Evolutionary conservation across 2,888 invertebrate species (phyloP).

Genomic region (Actias luna): DNA sequence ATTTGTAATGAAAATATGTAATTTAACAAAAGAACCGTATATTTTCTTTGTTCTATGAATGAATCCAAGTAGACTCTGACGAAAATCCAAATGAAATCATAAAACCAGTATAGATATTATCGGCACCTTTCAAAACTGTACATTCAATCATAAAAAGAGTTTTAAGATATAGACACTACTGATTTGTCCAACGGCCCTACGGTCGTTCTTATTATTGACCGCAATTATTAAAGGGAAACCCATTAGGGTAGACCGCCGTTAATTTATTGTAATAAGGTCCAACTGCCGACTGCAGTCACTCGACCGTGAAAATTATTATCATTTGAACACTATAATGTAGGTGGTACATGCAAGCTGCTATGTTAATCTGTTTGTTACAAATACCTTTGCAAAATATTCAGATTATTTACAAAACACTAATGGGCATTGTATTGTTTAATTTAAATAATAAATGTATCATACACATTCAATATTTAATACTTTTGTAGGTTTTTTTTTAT

Average conservation of each 20-base stretch:
- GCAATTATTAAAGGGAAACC: slow-evolving; percentile 65
- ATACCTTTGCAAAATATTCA: slow-evolving; percentile 4
- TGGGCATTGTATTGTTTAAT: not conserved
- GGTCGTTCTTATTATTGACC: slow-evolving; percentile 59
- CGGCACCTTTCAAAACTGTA: not conserved
- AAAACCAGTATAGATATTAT: too few species aligned
- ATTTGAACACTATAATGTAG: slow-evolving; percentile 59
- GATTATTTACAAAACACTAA: slow-evolving; percentile 4
- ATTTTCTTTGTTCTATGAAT: not conserved
- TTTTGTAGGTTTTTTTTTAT: not conserved
- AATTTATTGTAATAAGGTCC: slow-evolving; percentile 78
- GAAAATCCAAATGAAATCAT: not conserved
- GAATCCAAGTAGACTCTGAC: not conserved
- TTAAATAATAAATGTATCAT: not conserved
- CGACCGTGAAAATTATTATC: slow-evolving; percentile 76
- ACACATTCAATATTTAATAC: not conserved
- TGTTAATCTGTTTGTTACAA: slow-evolving; percentile 13
- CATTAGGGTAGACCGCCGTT: slow-evolving; percentile 70
- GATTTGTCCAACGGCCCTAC: slow-evolving; percentile 11
- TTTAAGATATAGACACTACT: not conserved
- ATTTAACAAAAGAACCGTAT: too few species aligned
- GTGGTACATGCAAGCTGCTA: slow-evolving; percentile 33
- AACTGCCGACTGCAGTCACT: slow-evolving; percentile 68
- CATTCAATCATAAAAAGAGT: not conserved
- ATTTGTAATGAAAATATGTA: too few species aligned